Evolutionary conservation across 2,113 vertebrate species (phyloP).

Genomic region (Oophaga pumilio): DNA sequence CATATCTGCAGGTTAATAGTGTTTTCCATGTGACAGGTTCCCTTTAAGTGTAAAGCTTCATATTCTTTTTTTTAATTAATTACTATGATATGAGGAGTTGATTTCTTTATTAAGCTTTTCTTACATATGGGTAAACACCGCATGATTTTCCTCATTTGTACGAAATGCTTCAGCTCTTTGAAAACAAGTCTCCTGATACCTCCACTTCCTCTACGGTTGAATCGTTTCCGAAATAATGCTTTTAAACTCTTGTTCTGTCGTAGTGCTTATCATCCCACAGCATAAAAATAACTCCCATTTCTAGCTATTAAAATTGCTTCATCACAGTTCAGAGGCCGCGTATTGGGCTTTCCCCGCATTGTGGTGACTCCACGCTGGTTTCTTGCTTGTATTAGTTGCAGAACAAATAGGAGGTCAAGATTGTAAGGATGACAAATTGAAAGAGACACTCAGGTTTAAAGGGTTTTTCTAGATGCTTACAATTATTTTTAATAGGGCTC

Average conservation of each 20-base stretch:
- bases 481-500: no score
- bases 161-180: not conserved
- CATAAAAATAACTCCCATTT: not conserved
- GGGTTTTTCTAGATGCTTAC: no score
- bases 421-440: no score
- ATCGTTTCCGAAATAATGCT: conserved; percentile 32
- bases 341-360: not conserved
- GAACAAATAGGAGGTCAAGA: not conserved
- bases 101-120: not conserved
- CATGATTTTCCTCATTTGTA: not conserved
- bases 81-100: not conserved
- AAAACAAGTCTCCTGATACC: conserved; percentile 15
- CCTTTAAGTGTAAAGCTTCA: not conserved
- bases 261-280: not conserved
- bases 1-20: no score
- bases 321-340: not conserved
- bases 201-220: not conserved
- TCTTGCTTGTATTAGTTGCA: not conserved
- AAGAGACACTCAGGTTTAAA: no score
- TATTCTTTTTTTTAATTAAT: not conserved
- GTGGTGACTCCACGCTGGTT: no score
- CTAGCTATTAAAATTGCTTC: not conserved
- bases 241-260: conserved; percentile 27
- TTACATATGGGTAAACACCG: not conserved
- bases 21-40: no score